phyloP scores from a whole-genome alignment of 2,113 vertebrate species.

The Anolis carolinensis region DNA sequence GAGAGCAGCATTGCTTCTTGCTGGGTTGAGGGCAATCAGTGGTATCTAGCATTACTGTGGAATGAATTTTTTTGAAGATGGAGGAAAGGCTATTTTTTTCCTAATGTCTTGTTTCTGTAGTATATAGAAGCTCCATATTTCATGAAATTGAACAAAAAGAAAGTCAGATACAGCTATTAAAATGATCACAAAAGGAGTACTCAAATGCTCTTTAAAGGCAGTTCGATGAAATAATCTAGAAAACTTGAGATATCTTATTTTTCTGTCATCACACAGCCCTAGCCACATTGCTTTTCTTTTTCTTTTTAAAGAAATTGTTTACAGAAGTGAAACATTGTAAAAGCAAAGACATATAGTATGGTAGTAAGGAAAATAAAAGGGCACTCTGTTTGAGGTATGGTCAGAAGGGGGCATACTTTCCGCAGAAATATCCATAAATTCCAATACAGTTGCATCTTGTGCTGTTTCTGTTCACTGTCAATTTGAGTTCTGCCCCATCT shows the following conservation, averaged over 20 bases:
- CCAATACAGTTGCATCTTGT: background rate
- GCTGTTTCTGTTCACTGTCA: background rate
- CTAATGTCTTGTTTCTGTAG: background rate
- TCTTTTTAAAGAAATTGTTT: background rate
- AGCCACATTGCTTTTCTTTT: background rate
- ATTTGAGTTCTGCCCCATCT: background rate
- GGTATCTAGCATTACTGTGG: background rate
- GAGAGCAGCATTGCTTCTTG: background rate
- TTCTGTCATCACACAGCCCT: background rate
- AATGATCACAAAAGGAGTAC: background rate
- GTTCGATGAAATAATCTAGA: background rate
- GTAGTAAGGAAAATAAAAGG: background rate
- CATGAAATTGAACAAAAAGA: background rate
- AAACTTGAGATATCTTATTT: background rate
- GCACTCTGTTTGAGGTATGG: conserved; percentile 35
- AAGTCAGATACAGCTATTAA: background rate
- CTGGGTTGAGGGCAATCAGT: background rate
- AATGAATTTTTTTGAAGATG: background rate
- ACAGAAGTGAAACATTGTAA: background rate
- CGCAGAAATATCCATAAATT: conserved; percentile 51
- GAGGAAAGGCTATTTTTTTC: background rate
- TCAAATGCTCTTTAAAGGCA: background rate
- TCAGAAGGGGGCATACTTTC: conserved; percentile 66
- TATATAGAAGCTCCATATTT: background rate
- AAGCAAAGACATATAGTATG: background rate